Evolutionary conservation across 2,888 invertebrate genomes (phyloP).

Genomic region (Melipona bicolor): DNA sequence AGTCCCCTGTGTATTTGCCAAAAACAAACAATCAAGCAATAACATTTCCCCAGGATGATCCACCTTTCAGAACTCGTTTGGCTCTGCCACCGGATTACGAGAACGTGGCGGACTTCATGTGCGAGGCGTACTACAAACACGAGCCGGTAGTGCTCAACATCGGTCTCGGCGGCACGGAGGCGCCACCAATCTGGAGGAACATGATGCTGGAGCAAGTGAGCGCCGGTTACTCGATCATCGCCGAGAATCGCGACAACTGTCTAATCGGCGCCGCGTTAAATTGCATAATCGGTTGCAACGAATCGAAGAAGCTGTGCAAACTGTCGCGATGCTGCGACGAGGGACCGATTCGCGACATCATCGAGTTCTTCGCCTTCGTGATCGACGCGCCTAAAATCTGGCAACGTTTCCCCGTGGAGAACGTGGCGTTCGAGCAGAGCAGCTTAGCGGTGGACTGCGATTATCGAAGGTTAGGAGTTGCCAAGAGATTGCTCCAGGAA

Average conservation of each 20-base stretch:
- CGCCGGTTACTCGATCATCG: slow-evolving; percentile 75
- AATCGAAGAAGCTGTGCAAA: slow-evolving; percentile 39
- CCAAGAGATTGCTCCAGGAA: slow-evolving; percentile 71
- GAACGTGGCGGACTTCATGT: slow-evolving; percentile 74
- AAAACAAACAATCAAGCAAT: not conserved
- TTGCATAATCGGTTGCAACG: slow-evolving; percentile 59
- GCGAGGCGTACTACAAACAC: slow-evolving; percentile 68
- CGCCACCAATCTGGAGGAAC: slow-evolving; percentile 61
- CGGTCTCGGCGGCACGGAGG: slow-evolving; percentile 49
- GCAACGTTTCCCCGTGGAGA: slow-evolving; percentile 64
- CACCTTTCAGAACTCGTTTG: slow-evolving; percentile 65
- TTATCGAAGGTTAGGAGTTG: slow-evolving; percentile 72
- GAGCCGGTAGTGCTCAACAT: slow-evolving; percentile 75
- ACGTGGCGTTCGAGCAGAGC: slow-evolving; percentile 73
- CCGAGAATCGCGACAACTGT: slow-evolving; percentile 65
- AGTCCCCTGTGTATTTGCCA: not conserved
- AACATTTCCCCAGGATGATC: slow-evolving; percentile 38
- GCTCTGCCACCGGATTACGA: slow-evolving; percentile 75
- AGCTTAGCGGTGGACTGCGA: slow-evolving; percentile 71
- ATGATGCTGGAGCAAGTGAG: slow-evolving; percentile 69
- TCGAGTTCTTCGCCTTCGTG: slow-evolving; percentile 73
- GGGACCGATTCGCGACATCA: slow-evolving; percentile 56
- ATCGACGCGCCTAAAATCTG: slow-evolving; percentile 68
- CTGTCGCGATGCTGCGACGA: slow-evolving; percentile 65
- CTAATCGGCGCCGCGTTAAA: slow-evolving; percentile 76